Evolutionary conservation across 2,797 vertebrate species (phyloP), one percentile per base, ranked within the genome.

Genomic region (Protonibea diacanthus): DNA sequence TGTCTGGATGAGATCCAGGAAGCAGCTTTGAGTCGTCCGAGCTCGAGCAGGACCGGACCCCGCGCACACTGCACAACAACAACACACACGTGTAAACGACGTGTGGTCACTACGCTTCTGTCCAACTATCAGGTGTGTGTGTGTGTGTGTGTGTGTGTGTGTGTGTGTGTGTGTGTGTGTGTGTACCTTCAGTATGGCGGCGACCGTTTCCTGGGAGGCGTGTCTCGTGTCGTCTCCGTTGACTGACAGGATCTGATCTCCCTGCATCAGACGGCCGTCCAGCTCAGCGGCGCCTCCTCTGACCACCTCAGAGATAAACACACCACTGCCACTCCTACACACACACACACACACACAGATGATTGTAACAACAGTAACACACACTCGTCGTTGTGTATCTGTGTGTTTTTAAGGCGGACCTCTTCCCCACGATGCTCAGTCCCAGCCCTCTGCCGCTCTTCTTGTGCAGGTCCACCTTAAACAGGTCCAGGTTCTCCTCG

Each of bases 281-380:
- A 97, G 92, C 88, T 98, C 97, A 42, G 97, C 97, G 0, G 97
- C 97, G 68, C 98, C 98, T 9, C 97, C 97, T 95, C 96, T 96
- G 91, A 99, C 97, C 87, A 99, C 94, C 86, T 99, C 97, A 1
- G 98, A 99, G 92, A 99, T 96, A 86, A 98, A 99, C 76, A 98
- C 97, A 51, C 98, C 97, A 0, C 94, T 96, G 85, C 97, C 98
- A 59, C 94, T 97, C 91, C 98, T 99, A 78, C 68, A 82, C 40
- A 76, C 73, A 74, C 63, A 70, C 17, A 76, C 49, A 55, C 25
- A 64, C 15, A 59, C 18, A 77, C 15, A 49, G n/a, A 25, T 23
- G 17, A 44, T n/a, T n/a, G 21, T 15, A 58, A 68, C 21, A 21
- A 17, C 20, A 51, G 12, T 44, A 18, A 18, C 1, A 52, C 10